Base-by-base conservation (phyloP, 2,797 vertebrate genomes). In the Spatula versicolor region DNA sequence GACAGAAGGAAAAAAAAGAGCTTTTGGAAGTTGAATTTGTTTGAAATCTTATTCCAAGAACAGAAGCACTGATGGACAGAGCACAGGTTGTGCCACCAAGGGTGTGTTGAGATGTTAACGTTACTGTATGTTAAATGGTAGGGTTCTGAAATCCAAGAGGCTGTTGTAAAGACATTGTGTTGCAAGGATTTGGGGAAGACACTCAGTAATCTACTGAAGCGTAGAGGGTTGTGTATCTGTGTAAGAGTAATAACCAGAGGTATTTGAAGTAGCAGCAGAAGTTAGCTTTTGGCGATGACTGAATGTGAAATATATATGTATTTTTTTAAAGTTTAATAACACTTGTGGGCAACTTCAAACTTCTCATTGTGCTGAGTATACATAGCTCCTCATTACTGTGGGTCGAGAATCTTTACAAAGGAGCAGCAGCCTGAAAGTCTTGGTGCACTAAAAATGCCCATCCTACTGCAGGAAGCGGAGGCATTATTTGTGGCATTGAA, bases 41-140 rank as follows among this genome's bases (percentile, higher is more conserved):
- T 88, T 55, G 28, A 76, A 69, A 67, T 84, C 30, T 43, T 75
- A 25, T 31, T 90, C 26, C 11, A 75, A 62, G 68, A 67, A 71
- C 56, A 58, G 43, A 83, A 8, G 60, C 68, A 45, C 56, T 79
- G n/a, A 59, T 43, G 59, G 80, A 11, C 41, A 67, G 62, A 88
- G 46, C 0, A 1, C 10, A 15, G 69, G 37, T 68, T 0, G 0
- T 63, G 54, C n/a, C 50, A 35, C 33, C 43, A 17, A 28, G 33
- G n/a, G 3, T 59, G 6, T 41, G 1, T 22, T 58, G 59, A 35
- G 31, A 0, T 88, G 55, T 67, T 50, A 39, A 30, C 3, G 0
- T 55, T 45, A 22, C 35, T 16, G 31, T 17, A 23, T 2, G 12
- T 75, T 59, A 43, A 43, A 31, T 73, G 39, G 6, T 7, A 13